Evolutionary conservation across 2,113 vertebrate genomes (phyloP).

Genomic region (Suricata suricatta): DNA sequence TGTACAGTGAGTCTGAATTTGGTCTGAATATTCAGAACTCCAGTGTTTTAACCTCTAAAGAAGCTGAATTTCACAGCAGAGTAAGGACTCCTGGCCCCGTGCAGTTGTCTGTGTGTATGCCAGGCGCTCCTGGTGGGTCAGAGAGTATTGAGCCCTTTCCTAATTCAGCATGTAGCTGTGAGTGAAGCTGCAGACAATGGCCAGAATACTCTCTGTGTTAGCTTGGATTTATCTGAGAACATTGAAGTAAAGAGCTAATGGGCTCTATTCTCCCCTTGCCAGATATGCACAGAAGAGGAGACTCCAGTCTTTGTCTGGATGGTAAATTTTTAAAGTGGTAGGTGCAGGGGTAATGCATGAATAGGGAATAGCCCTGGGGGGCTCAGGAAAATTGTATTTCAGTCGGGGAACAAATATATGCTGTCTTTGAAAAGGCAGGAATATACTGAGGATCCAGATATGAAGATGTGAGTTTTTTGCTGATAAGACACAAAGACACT

Average conservation of each 20-base stretch:
- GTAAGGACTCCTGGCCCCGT: neutral
- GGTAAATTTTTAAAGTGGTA: conserved; percentile 6
- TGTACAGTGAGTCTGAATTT: rapidly evolving
- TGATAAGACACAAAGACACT: neutral
- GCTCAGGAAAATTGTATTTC: neutral
- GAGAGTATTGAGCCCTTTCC: neutral
- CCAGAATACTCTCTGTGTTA: neutral
- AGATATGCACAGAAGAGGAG: neutral
- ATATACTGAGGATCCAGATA: neutral
- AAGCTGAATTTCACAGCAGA: neutral
- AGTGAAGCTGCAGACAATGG: conserved; percentile 29
- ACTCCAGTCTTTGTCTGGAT: neutral
- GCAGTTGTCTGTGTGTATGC: neutral
- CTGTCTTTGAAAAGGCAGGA: neutral
- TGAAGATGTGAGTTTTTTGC: neutral
- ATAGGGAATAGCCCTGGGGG: neutral
- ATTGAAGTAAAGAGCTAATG: neutral
- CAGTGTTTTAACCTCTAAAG: neutral
- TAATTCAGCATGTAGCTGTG: neutral
- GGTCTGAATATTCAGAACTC: neutral
- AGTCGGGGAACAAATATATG: neutral
- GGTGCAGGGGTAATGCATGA: neutral
- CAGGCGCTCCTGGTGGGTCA: neutral
- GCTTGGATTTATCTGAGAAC: conserved; percentile 23
- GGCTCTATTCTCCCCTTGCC: neutral